phyloP scores from a whole-genome alignment of 1,140 invertebrate species.

The Drosophila gunungcola region DNA sequence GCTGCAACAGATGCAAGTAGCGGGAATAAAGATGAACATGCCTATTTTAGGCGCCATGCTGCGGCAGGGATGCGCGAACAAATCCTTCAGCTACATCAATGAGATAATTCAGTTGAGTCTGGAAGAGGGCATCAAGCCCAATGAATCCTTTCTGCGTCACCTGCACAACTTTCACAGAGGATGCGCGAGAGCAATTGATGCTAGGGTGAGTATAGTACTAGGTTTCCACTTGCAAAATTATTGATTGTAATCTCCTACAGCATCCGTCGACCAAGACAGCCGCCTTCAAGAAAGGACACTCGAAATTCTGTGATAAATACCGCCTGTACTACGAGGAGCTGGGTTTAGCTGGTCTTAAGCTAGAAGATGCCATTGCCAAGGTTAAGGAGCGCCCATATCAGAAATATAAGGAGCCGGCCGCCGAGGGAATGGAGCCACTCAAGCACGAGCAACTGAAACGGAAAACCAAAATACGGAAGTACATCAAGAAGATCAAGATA shows the following conservation, averaged over 20 bases:
- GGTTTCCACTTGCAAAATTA: neutral
- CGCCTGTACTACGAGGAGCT: constrained; percentile 86
- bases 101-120: constrained; percentile 89
- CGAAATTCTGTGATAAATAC: constrained; percentile 86
- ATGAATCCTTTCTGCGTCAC: constrained; percentile 86
- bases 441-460: constrained; percentile 62
- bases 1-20: constrained; percentile 89
- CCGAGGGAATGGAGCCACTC: constrained; percentile 60
- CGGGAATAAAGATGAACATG: constrained; percentile 88
- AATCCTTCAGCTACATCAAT: constrained; percentile 88
- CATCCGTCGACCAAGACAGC: constrained; percentile 66
- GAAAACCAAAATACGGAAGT: constrained; percentile 77
- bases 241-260: constrained; percentile 20
- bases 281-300: constrained; percentile 81
- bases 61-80: constrained; percentile 86
- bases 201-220: constrained; percentile 82
- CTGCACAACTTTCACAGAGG: constrained; percentile 86
- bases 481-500: constrained; percentile 83
- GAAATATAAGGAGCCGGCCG: constrained; percentile 85
- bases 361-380: constrained; percentile 84
- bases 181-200: constrained; percentile 84
- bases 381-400: constrained; percentile 86
- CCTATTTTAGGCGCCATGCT: constrained; percentile 90
- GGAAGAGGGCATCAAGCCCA: constrained; percentile 87
- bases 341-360: constrained; percentile 84